Conservation (phyloP, 2,113 vertebrate genomes). For the Odontesthes bonariensis region DNA sequence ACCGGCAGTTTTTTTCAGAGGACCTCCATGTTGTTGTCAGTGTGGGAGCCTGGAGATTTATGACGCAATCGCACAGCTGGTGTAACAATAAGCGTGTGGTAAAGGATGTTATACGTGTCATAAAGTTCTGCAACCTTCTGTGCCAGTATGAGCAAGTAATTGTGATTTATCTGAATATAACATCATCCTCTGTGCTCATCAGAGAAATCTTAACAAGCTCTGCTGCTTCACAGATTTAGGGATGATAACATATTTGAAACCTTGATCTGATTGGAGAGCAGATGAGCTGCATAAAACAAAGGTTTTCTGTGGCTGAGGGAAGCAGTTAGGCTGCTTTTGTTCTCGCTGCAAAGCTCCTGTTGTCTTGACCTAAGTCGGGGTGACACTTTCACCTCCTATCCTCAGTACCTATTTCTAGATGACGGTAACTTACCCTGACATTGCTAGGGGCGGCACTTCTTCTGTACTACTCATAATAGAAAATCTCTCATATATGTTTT, state of each 20-base stretch:
- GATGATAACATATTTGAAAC: constrained; percentile 42
- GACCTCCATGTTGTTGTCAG: constrained; percentile 38
- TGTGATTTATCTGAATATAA: constrained; percentile 25
- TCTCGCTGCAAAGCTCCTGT: constrained; percentile 66
- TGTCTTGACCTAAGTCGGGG: constrained; percentile 74
- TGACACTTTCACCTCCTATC: constrained; percentile 79
- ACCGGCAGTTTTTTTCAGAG: constrained; percentile 33
- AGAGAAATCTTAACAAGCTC: constrained; percentile 34
- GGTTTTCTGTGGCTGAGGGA: constrained; percentile 50
- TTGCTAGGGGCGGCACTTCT: constrained; percentile 76
- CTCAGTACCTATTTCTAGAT: constrained; percentile 79
- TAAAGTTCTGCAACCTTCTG: constrained; percentile 21
- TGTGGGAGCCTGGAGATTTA: constrained; percentile 41
- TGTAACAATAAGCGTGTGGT: constrained; percentile 1
- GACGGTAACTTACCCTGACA: constrained; percentile 80
- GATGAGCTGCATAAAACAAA: constrained; percentile 55
- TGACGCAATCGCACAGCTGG: constrained; percentile 30
- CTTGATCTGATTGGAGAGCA: constrained; percentile 40
- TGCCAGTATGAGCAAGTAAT: not conserved
- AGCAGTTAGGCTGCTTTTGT: constrained; percentile 70
- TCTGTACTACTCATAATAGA: constrained; percentile 72
- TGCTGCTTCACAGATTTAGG: not conserved
- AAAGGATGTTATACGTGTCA: constrained; percentile 23
- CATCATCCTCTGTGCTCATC: constrained; percentile 10
- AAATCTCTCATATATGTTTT: constrained; percentile 69